phyloP scores from a whole-genome alignment of 2,888 invertebrate genomes.

The Peribatodes rhomboidaria region DNA sequence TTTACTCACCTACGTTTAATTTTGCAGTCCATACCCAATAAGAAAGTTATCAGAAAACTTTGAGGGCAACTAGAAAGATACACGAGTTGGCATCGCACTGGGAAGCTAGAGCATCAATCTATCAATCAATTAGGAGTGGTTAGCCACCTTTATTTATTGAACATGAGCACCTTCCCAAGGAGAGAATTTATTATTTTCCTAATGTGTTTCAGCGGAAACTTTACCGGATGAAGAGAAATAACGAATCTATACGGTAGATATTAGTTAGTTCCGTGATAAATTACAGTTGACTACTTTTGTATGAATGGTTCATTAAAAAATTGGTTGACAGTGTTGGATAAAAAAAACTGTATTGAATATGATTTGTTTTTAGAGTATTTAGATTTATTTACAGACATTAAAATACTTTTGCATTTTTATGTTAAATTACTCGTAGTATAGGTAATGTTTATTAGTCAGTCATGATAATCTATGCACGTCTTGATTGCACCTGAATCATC shows the following conservation, averaged over 20 bases:
- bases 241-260: neutral
- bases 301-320: too few species aligned
- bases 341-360: too few species aligned
- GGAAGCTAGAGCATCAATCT: slow-evolving; percentile 52
- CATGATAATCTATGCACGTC: too few species aligned
- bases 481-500: too few species aligned
- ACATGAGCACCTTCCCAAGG: slow-evolving; percentile 42
- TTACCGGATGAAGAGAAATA: slow-evolving; percentile 9
- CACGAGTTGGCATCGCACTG: slow-evolving; percentile 27
- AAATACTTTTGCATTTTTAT: too few species aligned
- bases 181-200: slow-evolving; percentile 37
- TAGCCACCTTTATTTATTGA: slow-evolving; percentile 55
- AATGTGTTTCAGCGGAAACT: slow-evolving; percentile 33
- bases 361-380: too few species aligned
- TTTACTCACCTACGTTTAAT: neutral
- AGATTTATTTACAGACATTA: too few species aligned
- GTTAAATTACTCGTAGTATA: too few species aligned
- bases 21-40: slow-evolving; percentile 5
- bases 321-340: too few species aligned
- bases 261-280: neutral
- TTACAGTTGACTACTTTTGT: too few species aligned
- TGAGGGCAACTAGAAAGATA: slow-evolving; percentile 9
- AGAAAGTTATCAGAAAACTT: slow-evolving; percentile 21
- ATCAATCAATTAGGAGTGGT: slow-evolving; percentile 62
- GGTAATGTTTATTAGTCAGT: too few species aligned